These are phyloP conservation scores for Tokudaia tokunoshimensis DNA, from an alignment of 2,797 vertebrate species.

Conservation along the genomic window DNA sequence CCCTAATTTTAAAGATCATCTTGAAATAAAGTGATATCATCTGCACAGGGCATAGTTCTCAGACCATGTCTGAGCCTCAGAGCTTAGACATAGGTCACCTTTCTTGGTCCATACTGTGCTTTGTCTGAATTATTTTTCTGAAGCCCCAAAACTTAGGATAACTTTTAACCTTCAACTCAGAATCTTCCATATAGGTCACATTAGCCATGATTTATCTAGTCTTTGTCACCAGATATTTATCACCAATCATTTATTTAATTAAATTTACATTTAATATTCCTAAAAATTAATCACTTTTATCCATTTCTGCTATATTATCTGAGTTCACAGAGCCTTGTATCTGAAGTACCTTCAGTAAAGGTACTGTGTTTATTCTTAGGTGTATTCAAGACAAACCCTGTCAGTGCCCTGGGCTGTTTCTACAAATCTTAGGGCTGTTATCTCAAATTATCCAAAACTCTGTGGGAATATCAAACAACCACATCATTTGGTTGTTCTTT, in stretches of 20 bases:
- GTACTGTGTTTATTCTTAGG: not conserved
- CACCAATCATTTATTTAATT: not conserved
- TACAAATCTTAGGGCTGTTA: not conserved
- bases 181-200: not conserved
- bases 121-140: not conserved
- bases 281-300: not conserved
- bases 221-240: not conserved
- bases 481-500: not conserved
- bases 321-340: not conserved
- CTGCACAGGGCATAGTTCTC: not conserved
- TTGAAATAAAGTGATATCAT: not conserved
- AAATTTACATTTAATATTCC: not conserved
- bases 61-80: not conserved
- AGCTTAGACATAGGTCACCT: not conserved
- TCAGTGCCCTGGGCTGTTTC: accelerated
- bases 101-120: not conserved
- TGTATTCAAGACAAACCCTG: not conserved
- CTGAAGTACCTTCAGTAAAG: not conserved
- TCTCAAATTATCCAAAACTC: not conserved
- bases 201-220: not conserved
- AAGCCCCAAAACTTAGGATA: not conserved
- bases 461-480: not conserved
- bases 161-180: not conserved
- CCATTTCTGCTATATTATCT: not conserved
- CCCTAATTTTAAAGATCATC: not conserved